Evolutionary conservation across 2,113 vertebrate genomes (phyloP), one percentile per base, ranked within the genome.

Genomic region (Mesocricetus auratus): DNA sequence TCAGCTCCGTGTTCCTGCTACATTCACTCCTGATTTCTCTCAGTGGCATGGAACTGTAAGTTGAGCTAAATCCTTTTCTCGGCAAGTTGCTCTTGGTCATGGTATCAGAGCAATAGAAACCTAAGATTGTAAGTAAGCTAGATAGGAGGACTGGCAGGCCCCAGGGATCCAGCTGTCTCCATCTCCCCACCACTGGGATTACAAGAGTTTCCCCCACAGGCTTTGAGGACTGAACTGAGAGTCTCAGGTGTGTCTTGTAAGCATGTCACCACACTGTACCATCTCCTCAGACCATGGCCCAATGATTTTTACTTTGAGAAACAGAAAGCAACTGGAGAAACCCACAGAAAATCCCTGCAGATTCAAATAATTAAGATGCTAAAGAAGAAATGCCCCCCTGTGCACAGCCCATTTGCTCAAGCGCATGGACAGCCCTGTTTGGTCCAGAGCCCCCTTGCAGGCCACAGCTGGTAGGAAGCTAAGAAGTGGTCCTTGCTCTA

Each of bases 291-390:
- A 36, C 42, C 85, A n/a, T 22, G 89, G 4, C 56, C 81, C n/a
- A 21, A 78, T 86, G 56, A n/a, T 22, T 78, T 50, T 64, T 69
- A 39, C 33, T 53, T 53, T 87, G 68, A 92, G 89, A 94, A 96
- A 74, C 29, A 24, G 82, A 69, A 68, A 74, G 53, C 53, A 78
- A 11, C 71, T 71, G n/a, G 1, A 3, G 39, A 36, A 3, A 45
- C 64, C 45, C 60, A 82, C 19, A 71, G 82, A 77, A 22, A 7
- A 64, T 39, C 29, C 11, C 45, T 29, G 53, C 29, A 24, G 47
- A 83, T 36, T 16, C 53, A 29, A 79, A 95, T 78, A 95, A 64
- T 68, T 16, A 73, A 83, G 64, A 73, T 12, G 33, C 24, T 3
- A 39, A 15, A 19, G n/a, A 31, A n/a, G 68, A 85, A 62, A 64